These are phyloP conservation scores for Pseudochirops cupreus DNA, from an alignment of 2,797 vertebrate genomes.

Conservation along the genomic window DNA sequence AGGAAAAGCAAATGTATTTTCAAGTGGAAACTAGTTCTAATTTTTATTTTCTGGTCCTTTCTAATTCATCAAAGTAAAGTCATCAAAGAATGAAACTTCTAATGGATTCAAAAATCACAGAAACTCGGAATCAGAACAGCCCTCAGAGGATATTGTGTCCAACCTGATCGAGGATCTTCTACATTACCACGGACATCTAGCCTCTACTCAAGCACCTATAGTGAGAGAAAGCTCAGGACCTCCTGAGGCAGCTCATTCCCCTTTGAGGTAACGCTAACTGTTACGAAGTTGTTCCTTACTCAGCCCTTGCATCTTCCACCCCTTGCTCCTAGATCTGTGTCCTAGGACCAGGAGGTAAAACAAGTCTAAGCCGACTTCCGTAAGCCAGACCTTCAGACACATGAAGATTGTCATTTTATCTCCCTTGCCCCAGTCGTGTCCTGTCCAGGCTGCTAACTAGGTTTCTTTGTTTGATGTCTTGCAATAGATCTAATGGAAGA, in stretches of 20 bases:
- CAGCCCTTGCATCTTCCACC: not conserved
- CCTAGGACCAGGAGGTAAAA: not conserved
- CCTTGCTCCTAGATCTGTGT: not conserved
- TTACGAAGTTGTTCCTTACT: not conserved
- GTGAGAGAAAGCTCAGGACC: not conserved
- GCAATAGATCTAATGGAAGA: not conserved
- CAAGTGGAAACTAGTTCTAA: not conserved
- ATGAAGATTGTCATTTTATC: not conserved
- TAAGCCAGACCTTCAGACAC: not conserved
- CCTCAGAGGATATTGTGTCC: not conserved
- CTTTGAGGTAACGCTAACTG: not conserved
- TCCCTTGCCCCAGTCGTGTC: not conserved
- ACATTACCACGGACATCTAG: not conserved
- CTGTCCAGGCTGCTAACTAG: not conserved
- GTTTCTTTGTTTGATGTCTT: not conserved
- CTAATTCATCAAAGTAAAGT: not conserved
- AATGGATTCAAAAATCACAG: not conserved
- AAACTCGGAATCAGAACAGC: not conserved
- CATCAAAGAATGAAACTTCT: not conserved
- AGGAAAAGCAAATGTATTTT: not conserved
- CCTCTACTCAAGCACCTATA: not conserved
- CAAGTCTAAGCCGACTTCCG: accelerated
- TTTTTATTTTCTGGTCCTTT: not conserved
- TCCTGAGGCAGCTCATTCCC: not conserved
- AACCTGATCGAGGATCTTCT: not conserved